Conservation (phyloP, 2,888 invertebrate genomes). For the Tetramorium bicarinatum region DNA sequence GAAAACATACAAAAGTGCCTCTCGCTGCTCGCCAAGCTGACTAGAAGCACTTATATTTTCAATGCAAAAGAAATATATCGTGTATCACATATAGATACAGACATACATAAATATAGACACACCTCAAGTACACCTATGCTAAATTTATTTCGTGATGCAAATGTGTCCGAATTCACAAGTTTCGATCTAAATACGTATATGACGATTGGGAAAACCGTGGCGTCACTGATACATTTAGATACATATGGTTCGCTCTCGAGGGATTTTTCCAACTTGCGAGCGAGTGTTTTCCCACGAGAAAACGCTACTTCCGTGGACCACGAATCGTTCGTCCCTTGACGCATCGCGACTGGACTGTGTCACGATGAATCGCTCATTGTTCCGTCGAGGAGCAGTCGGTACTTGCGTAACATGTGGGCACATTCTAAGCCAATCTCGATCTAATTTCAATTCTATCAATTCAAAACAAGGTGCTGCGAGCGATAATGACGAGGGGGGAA, state of each 20-base stretch:
- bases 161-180: not conserved
- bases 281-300: conserved; percentile 74
- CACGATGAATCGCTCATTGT: conserved; percentile 76
- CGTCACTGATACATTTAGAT: conserved; percentile 12
- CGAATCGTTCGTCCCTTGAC: conserved; percentile 75
- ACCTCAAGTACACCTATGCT: not conserved
- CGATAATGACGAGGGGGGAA: not conserved
- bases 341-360: conserved; percentile 71
- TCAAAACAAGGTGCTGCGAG: conserved; percentile 13
- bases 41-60: not conserved
- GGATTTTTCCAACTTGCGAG: conserved; percentile 2
- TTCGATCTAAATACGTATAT: not conserved
- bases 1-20: not conserved
- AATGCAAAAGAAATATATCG: not conserved
- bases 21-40: not conserved
- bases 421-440: conserved; percentile 73
- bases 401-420: conserved; percentile 79
- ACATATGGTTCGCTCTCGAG: not conserved
- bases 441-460: conserved; percentile 41
- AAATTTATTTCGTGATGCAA: conserved; percentile 1
- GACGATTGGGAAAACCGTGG: not conserved
- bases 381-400: conserved; percentile 65
- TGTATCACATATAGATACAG: no score
- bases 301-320: conserved; percentile 48
- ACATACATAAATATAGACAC: not conserved